Conservation (phyloP, 2,113 vertebrate species). For the Caretta caretta region DNA sequence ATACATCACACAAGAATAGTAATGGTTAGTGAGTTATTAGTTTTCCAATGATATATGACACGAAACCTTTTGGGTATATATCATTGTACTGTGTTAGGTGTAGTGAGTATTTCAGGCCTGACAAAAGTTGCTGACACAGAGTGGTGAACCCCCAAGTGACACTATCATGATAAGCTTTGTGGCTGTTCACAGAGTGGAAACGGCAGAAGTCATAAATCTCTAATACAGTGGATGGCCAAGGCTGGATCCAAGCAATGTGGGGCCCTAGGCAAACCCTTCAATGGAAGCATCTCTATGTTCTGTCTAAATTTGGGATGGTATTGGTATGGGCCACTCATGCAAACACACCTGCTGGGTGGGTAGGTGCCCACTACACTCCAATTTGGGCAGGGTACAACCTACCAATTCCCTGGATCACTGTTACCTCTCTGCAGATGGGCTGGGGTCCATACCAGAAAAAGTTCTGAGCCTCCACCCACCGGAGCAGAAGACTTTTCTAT, state of each 20-base stretch:
- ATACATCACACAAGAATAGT: background rate
- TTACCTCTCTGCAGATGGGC: background rate
- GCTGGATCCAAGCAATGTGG: background rate
- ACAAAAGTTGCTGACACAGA: background rate
- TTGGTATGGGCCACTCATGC: background rate
- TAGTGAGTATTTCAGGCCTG: background rate
- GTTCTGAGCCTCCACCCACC: background rate
- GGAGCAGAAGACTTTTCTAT: too few relatives aligned
- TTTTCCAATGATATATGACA: background rate
- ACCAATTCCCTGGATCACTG: background rate
- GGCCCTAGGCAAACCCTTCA: background rate
- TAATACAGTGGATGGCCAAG: background rate
- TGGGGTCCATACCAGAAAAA: background rate
- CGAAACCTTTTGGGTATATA: background rate
- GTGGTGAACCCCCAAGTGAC: background rate
- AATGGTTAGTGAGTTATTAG: background rate
- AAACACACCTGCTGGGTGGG: background rate
- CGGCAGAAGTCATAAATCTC: background rate
- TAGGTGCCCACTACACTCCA: background rate
- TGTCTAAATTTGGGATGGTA: background rate
- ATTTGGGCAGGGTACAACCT: background rate
- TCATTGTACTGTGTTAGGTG: background rate
- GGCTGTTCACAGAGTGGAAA: background rate
- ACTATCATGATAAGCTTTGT: background rate
- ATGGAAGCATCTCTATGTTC: fast-evolving